Percentiles rank a stretch among this genome's conserved stretches.
phyloP scores from a whole-genome alignment of 2,113 vertebrate species.

The Spheniscus mendiculus region DNA sequence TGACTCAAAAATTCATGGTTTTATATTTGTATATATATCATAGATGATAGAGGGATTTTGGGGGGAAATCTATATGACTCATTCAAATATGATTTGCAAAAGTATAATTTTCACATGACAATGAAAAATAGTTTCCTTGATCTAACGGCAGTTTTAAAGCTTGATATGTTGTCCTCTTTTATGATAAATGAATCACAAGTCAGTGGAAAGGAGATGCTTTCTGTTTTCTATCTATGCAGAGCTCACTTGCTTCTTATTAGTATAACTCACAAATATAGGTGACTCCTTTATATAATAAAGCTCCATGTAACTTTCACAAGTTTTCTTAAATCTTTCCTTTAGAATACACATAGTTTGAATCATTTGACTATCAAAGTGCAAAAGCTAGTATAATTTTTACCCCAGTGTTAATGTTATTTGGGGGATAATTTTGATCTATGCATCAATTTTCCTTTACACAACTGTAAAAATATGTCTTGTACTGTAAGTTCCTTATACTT shows the following conservation, averaged over 20 bases:
- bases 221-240: background rate
- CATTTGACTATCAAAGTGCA: background rate
- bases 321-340: background rate
- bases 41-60: background rate
- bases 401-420: background rate
- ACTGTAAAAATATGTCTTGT: constrained; percentile 34
- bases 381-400: background rate
- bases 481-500: constrained; percentile 5
- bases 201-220: background rate
- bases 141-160: background rate
- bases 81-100: background rate
- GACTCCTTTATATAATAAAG: background rate
- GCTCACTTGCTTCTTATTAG: background rate
- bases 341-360: background rate
- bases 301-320: background rate
- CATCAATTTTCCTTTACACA: background rate
- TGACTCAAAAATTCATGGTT: background rate
- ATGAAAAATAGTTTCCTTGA: background rate
- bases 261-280: background rate
- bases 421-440: background rate
- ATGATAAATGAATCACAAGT: background rate
- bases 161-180: background rate
- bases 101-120: background rate
- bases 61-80: background rate
- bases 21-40: background rate